phyloP scores from a whole-genome alignment of 2,797 vertebrate species.

The Notamacropus eugenii region DNA sequence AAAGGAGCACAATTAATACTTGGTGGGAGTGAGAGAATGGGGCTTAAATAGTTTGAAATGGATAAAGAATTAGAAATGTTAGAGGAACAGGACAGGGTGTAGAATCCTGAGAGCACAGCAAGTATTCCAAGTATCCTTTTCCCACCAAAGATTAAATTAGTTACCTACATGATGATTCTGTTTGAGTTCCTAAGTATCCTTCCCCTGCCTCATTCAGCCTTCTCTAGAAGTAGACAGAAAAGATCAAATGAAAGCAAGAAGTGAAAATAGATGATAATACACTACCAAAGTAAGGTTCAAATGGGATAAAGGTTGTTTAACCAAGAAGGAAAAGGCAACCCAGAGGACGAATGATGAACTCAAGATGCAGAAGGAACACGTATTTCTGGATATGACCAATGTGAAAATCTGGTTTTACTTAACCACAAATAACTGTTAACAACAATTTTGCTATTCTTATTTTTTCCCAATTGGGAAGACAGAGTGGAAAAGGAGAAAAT shows the following conservation, averaged over 20 bases:
- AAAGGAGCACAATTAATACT: not conserved
- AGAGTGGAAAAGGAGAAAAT: not conserved
- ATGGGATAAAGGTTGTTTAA: not conserved
- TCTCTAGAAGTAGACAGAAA: not conserved
- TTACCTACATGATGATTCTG: not conserved
- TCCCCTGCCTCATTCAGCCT: not conserved
- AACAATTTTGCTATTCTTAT: not conserved
- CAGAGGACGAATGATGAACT: not conserved
- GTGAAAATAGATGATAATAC: not conserved
- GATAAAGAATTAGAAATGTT: not conserved
- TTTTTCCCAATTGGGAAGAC: not conserved
- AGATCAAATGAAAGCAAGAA: not conserved
- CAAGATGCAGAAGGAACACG: not conserved
- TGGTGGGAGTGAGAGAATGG: not conserved
- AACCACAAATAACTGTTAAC: not conserved
- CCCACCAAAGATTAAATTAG: not conserved
- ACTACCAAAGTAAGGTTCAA: not conserved
- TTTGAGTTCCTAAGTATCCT: not conserved
- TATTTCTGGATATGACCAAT: not conserved
- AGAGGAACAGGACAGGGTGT: not conserved
- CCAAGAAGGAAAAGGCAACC: not conserved
- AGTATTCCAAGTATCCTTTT: not conserved
- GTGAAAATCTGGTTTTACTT: not conserved
- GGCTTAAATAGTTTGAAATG: not conserved
- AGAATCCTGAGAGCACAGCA: not conserved